Evolutionary conservation across 2,797 vertebrate species (phyloP).

Genomic region (Podargus strigoides): DNA sequence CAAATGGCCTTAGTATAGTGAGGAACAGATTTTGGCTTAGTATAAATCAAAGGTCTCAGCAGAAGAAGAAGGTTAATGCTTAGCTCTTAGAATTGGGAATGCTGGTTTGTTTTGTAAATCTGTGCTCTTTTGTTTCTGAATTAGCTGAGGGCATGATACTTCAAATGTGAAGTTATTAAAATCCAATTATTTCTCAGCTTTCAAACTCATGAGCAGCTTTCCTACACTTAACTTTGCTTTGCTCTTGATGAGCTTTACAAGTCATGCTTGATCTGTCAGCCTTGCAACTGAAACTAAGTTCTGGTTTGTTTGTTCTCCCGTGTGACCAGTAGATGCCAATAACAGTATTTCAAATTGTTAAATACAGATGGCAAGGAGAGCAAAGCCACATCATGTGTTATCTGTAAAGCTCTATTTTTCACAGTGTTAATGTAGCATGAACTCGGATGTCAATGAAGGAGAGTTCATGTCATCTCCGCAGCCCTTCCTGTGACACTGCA

Average conservation of each 20-base stretch:
- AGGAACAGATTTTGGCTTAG: neutral
- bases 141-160: neutral
- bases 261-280: neutral
- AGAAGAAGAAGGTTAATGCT: neutral
- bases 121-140: neutral
- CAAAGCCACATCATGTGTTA: neutral
- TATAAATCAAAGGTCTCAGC: neutral
- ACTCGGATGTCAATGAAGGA: neutral
- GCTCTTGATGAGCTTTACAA: neutral
- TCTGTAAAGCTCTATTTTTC: neutral
- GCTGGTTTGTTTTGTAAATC: neutral
- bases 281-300: neutral
- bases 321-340: conserved; percentile 17
- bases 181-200: neutral
- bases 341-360: conserved; percentile 3
- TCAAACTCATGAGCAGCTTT: neutral
- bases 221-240: neutral
- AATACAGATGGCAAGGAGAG: neutral
- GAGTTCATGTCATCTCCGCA: neutral
- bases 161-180: neutral
- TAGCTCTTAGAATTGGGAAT: neutral
- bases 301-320: neutral
- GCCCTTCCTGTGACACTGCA: neutral
- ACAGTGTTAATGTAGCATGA: neutral
- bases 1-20: neutral